These are phyloP conservation scores for Varroa destructor DNA, from an alignment of 1,140 invertebrate species.

Conservation along the genomic window DNA sequence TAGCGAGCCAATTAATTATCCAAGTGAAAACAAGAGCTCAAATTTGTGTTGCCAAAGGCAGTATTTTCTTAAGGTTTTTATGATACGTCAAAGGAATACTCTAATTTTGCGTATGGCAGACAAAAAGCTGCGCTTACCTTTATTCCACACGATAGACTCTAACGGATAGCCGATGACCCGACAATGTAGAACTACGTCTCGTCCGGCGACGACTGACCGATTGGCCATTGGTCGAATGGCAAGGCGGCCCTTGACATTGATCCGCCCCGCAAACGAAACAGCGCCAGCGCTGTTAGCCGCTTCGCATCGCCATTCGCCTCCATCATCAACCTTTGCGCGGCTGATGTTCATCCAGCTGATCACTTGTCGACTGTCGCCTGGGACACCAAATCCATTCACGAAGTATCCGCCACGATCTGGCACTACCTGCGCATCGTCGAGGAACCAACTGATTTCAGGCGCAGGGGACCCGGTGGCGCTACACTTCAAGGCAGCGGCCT, in stretches of 20 bases:
- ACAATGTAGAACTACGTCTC: slow-evolving; percentile 71
- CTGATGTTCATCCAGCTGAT: slow-evolving; percentile 75
- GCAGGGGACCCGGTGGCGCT: slow-evolving; percentile 36
- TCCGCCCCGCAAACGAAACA: slow-evolving; percentile 54
- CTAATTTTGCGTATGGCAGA: too few relatives aligned
- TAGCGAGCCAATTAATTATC: too few relatives aligned
- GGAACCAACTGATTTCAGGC: slow-evolving; percentile 29
- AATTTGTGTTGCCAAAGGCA: too few relatives aligned
- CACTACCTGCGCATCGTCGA: background rate
- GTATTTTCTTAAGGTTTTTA: too few relatives aligned
- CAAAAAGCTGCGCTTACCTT: slow-evolving; percentile 44
- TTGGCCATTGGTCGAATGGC: slow-evolving; percentile 63
- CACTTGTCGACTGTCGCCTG: slow-evolving; percentile 42
- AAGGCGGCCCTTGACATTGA: slow-evolving; percentile 80
- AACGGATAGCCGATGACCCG: slow-evolving; percentile 89
- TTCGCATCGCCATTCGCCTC: slow-evolving; percentile 41
- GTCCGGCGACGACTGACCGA: slow-evolving; percentile 68
- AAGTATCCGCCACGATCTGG: background rate
- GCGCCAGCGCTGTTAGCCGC: slow-evolving; percentile 50
- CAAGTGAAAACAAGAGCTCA: too few relatives aligned
- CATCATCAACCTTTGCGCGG: slow-evolving; percentile 38
- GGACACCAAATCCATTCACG: slow-evolving; percentile 8
- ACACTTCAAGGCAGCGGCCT: slow-evolving; percentile 36
- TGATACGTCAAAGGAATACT: too few relatives aligned
- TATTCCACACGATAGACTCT: slow-evolving; percentile 80